Evolutionary conservation across 1,140 invertebrate genomes (phyloP).

Genomic region (Bombus difficillimus): DNA sequence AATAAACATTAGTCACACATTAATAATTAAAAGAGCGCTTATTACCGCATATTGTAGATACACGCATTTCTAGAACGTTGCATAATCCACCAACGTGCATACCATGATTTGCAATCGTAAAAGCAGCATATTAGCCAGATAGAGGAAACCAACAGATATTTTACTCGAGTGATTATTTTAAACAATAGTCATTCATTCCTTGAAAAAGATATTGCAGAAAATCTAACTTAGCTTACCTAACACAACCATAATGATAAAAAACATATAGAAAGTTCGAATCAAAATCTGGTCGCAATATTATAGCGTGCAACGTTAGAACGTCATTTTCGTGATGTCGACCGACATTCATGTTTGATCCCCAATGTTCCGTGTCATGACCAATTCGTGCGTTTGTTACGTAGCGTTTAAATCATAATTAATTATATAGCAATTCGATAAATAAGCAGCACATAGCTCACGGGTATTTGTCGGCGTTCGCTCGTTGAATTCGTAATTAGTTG

Average conservation of each 20-base stretch:
- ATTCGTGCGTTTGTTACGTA: background rate
- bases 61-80: constrained; percentile 39
- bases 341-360: background rate
- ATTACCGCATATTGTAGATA: no score
- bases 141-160: constrained; percentile 8
- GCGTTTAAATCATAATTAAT: constrained; percentile 18
- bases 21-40: no score
- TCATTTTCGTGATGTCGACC: background rate
- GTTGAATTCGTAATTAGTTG: constrained; percentile 7
- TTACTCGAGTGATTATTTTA: background rate
- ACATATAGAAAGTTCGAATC: background rate
- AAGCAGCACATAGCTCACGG: background rate
- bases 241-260: background rate
- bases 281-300: background rate
- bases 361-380: background rate
- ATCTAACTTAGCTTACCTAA: background rate
- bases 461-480: background rate
- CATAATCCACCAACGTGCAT: constrained; percentile 20
- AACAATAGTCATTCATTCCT: no score
- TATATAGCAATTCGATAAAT: background rate
- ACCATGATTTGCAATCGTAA: no score
- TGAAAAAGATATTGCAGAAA: no score
- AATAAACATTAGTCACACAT: no score
- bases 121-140: no score
- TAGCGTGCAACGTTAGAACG: background rate